These are phyloP conservation scores for Grus americana DNA, from an alignment of 2,113 vertebrate genomes.

Conservation along the genomic window DNA sequence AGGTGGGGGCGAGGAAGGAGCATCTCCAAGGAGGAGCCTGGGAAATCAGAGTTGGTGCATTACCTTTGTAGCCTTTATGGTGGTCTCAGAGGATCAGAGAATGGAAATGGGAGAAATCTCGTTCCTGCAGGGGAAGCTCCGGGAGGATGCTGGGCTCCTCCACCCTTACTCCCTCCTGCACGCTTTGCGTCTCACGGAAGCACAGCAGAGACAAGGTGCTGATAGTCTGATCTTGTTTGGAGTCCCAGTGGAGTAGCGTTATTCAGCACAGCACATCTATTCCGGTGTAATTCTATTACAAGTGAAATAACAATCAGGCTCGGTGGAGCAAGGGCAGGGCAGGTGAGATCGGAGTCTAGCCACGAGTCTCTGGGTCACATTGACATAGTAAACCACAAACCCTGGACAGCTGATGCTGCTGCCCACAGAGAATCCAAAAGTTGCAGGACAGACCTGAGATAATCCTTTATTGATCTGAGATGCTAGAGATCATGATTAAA, in stretches of 20 bases:
- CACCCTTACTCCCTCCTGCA: neutral
- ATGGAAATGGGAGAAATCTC: neutral
- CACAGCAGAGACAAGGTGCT: neutral
- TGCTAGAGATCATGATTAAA: neutral
- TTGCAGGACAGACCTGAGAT: neutral
- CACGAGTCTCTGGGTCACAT: neutral
- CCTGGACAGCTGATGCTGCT: neutral
- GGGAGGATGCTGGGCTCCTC: neutral
- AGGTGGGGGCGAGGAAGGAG: neutral
- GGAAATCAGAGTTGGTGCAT: neutral
- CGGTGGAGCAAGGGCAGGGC: neutral
- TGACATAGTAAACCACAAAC: neutral
- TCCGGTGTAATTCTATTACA: neutral
- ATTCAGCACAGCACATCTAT: neutral
- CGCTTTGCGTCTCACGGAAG: neutral
- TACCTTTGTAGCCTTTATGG: neutral
- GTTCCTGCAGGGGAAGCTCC: accelerated
- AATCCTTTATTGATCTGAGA: neutral
- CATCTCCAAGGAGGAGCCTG: neutral
- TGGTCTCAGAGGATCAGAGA: neutral
- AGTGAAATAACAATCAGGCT: neutral
- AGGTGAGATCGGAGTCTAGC: neutral
- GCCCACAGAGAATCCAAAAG: neutral
- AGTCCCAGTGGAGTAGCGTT: neutral
- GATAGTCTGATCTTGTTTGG: neutral